These are phyloP conservation scores for Grallaria varia DNA, from an alignment of 2,113 vertebrate species.

Conservation along the genomic window DNA sequence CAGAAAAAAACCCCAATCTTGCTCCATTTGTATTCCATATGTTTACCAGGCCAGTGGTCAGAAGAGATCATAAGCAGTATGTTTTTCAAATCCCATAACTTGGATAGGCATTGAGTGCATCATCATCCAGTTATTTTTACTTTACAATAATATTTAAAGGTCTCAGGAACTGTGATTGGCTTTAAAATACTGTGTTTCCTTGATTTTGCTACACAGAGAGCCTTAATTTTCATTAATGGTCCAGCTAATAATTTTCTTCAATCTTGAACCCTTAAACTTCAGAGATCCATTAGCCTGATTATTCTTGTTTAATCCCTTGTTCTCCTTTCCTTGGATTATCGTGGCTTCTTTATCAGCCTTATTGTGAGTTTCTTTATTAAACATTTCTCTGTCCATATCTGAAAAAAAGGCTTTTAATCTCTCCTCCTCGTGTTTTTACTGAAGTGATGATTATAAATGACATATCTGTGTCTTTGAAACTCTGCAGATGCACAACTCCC, in stretches of 20 bases:
- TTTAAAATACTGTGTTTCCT: not conserved
- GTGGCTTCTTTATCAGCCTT: not conserved
- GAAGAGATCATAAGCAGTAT: not conserved
- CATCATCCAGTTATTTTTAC: not conserved
- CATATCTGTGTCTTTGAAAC: not conserved
- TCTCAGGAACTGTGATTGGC: not conserved
- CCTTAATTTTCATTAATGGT: not conserved
- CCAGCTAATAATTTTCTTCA: not conserved
- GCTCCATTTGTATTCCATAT: not conserved
- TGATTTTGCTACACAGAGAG: not conserved
- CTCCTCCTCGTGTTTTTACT: not conserved
- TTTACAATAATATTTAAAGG: not conserved
- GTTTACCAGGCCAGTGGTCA: conserved; percentile 6
- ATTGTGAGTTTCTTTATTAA: not conserved
- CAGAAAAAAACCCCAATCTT: not conserved
- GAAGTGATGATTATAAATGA: not conserved
- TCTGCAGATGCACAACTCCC: not conserved
- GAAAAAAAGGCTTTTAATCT: not conserved
- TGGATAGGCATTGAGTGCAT: not conserved
- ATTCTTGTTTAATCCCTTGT: not conserved
- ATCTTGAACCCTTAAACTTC: not conserved
- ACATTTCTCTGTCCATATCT: not conserved
- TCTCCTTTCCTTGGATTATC: not conserved
- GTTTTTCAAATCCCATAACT: not conserved
- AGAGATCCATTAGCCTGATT: not conserved